Evolutionary conservation across 1,140 invertebrate species (phyloP), one percentile per base, ranked within the genome.

Genomic region (Drosophila busckii): DNA sequence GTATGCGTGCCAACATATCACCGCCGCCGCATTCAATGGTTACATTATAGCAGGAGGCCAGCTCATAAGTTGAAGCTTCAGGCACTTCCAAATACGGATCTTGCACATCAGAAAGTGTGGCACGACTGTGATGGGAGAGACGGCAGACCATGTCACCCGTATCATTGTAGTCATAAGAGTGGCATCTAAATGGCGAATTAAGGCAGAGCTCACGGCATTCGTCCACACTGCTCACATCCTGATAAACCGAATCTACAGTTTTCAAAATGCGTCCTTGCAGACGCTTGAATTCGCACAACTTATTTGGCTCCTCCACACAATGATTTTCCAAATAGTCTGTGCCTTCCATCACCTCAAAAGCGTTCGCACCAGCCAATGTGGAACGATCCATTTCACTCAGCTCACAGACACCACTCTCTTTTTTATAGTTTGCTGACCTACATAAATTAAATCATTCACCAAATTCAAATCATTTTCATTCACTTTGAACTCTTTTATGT

Each of bases 31-130:
- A 98, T 85, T 97, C 95, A 68, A 97, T 96, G 66, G 94, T 95
- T 10, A 97, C 95, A 87, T 97, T 97, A 90, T 97, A 98, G 87
- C 96, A 98, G 3, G 96, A 96, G 58, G 94, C 94, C 35, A 98
- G 89, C 88, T 98, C 96, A 88, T 96, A 97, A 4, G 96, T 97
- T 1, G 94, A 93, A 5, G 94, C 94, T 88, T 96, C 95, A 0
- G 94, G 93, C 4, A 96, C 94, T 64, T 96, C 94, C 29, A 97
- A 89, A 87, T 97, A 97, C 1, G 95, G 95, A 75, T 97, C 95
- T 91, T 95, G 93, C 66, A 96, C 96, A 78, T 96, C 94, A 3
- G 94, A 92, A 12, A 98, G 90, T 2, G 96, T 97, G 15, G 95
- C 94, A 52, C 94, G 91, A 9, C 95, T 94, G 84, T 97, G 95